Percentiles rank a stretch among this genome's conserved stretches.
Conservation (phyloP, 2,797 vertebrate species). For the Hoplostethus atlanticus region DNA sequence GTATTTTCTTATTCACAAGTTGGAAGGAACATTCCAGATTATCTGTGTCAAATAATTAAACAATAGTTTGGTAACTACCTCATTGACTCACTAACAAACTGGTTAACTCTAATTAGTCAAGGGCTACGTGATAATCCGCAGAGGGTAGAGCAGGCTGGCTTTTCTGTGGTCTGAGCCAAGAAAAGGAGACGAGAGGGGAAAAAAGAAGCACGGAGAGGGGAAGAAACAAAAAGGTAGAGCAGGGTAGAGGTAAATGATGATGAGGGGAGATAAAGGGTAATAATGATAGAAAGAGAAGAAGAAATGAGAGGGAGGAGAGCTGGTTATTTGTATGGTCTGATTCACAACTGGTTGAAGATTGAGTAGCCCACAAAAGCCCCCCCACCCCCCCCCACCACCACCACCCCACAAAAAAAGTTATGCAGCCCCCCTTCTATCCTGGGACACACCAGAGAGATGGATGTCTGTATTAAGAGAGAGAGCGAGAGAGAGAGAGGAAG, state of each 20-base stretch:
- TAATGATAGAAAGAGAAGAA: not conserved
- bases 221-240: not conserved
- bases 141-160: not conserved
- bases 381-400: not conserved
- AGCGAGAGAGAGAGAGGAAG: not conserved
- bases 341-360: not conserved
- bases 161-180: not conserved
- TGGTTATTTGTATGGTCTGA: not conserved
- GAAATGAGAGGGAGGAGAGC: not conserved
- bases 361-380: not conserved
- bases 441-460: slow-evolving; percentile 21
- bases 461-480: slow-evolving; percentile 37
- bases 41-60: too few species aligned
- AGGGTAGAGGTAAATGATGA: not conserved
- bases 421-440: not conserved
- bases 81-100: too few species aligned
- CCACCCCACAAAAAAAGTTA: not conserved
- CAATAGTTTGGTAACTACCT: too few species aligned
- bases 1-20: too few species aligned
- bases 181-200: not conserved
- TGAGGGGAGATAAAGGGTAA: not conserved
- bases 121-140: too few species aligned
- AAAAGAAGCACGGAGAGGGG: not conserved
- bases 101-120: too few species aligned
- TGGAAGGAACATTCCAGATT: too few species aligned